Evolutionary conservation across 1,140 invertebrate genomes (phyloP), one percentile per base, ranked within the genome.

Genomic region (Pinna nobilis): DNA sequence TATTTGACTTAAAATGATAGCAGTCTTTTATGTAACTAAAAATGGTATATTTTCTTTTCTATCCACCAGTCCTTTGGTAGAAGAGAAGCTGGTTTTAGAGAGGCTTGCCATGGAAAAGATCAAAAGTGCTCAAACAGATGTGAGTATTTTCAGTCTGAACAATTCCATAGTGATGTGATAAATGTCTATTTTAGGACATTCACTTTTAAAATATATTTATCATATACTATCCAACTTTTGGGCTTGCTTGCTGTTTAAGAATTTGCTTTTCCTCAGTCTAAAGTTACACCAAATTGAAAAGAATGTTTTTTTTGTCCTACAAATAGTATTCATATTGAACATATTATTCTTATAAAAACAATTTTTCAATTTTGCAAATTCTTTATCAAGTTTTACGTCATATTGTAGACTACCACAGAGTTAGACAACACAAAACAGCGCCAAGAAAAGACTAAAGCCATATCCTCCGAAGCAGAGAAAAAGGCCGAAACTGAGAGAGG

Each of bases 1-100:
- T n/a, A n/a, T n/a, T n/a, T n/a, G n/a, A n/a, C n/a, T n/a, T n/a
- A n/a, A n/a, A n/a, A n/a, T n/a, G n/a, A n/a, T n/a, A n/a, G n/a
- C n/a, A n/a, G n/a, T n/a, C n/a, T n/a, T n/a, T n/a, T n/a, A n/a
- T n/a, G n/a, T n/a, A n/a, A n/a, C n/a, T n/a, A n/a, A n/a, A n/a
- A n/a, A n/a, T n/a, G n/a, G 15, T 51, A 25, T 41, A 25, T 28
- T 23, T 23, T 53, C 15, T 20, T 66, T 37, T 60, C 32, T 61
- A 32, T 50, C 66, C 71, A 78, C 50, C 59, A 88, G 86, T 39
- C 87, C 87, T 23, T 64, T 88, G 23, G 87, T 88, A 18, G 80
- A 86, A 74, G 87, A 88, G 50, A 88, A 88, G 37, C 70, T 88
- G 67, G 76, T 82, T n/a, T 67, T 88, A 25, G 87, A 88, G 55